These are phyloP conservation scores for Zaprionus ghesquierei DNA, from an alignment of 1,140 invertebrate genomes.

Conservation along the genomic window DNA sequence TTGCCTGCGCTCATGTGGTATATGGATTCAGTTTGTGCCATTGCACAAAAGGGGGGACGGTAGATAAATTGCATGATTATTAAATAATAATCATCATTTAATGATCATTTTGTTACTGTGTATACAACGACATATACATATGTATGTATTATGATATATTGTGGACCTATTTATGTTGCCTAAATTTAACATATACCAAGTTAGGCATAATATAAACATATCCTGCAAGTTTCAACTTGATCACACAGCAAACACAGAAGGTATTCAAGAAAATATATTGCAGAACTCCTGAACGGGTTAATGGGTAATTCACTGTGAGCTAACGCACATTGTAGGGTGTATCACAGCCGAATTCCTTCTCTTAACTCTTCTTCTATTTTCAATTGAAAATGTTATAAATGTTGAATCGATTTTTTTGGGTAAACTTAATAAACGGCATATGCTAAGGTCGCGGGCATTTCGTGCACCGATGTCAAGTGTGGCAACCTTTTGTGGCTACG, in stretches of 20 bases:
- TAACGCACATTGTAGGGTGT: neutral
- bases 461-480: neutral
- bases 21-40: neutral
- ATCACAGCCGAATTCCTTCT: neutral
- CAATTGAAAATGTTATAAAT: neutral
- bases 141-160: too few species aligned
- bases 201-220: neutral
- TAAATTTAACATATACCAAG: neutral
- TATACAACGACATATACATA: too few species aligned
- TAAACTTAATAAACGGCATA: neutral
- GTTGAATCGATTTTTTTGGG: neutral
- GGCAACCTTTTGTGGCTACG: conserved; percentile 32
- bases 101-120: too few species aligned
- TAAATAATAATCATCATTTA: neutral
- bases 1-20: neutral
- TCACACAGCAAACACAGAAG: neutral
- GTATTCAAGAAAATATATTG: neutral
- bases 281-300: neutral
- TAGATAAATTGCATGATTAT: neutral
- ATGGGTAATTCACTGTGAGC: neutral
- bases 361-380: neutral
- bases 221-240: neutral
- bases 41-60: too few species aligned
- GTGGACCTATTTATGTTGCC: neutral
- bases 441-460: neutral